Conservation (phyloP, 2,888 invertebrate species). For the Ichneumoninae sp. region DNA sequence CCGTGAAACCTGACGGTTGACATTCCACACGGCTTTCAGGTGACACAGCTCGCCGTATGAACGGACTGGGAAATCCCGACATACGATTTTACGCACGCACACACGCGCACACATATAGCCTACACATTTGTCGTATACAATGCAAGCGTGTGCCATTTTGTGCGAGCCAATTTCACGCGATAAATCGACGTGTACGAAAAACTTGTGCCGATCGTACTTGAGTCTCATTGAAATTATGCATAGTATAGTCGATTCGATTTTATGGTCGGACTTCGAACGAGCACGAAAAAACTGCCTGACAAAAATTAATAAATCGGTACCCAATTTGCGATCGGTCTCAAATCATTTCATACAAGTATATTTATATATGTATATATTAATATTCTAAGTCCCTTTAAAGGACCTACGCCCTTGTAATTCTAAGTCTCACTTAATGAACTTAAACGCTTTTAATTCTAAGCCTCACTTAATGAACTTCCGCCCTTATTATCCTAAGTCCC, state of each 20-base stretch:
- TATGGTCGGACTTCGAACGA: background rate
- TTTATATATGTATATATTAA: too few species aligned
- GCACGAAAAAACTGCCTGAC: background rate
- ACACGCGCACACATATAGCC: background rate
- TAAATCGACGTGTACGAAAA: background rate
- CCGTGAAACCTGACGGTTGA: conserved; percentile 47
- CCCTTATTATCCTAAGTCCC: too few species aligned
- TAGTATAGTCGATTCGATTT: background rate
- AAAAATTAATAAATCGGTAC: background rate
- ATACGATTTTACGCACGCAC: background rate
- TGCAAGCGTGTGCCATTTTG: background rate
- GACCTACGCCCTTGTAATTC: too few species aligned
- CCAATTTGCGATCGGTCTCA: background rate
- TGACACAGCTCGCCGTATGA: conserved; percentile 41
- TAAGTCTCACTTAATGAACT: too few species aligned
- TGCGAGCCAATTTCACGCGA: conserved; percentile 3
- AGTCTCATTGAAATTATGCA: background rate
- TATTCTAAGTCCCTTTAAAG: too few species aligned
- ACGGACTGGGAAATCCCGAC: conserved; percentile 52
- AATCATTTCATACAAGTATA: background rate
- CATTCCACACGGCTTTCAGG: conserved; percentile 44
- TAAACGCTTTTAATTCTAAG: too few species aligned
- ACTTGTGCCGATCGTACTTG: background rate
- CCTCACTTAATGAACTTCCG: too few species aligned
- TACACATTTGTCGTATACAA: background rate